A percentile compares a stretch with the other conserved stretches of the same genome.
These are phyloP conservation scores for Cyprinodon tularosa DNA, from an alignment of 2,113 vertebrate genomes.

Conservation along the genomic window DNA sequence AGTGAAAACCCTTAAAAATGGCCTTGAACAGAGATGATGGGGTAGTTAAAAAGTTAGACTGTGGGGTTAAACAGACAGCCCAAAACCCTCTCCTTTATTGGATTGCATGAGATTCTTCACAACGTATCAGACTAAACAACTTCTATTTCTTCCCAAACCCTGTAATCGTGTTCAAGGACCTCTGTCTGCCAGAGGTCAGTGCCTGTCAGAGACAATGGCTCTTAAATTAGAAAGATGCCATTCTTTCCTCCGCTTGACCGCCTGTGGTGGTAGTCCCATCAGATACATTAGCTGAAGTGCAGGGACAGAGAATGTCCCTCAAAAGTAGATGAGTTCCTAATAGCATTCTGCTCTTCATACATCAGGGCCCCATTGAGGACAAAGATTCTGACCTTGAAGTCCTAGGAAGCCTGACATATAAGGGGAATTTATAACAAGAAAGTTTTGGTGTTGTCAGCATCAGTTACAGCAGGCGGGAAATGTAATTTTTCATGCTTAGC, in stretches of 20 bases:
- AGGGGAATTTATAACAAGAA: slow-evolving; percentile 49
- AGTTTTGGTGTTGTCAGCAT: slow-evolving; percentile 47
- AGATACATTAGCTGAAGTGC: slow-evolving; percentile 57
- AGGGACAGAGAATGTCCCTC: slow-evolving; percentile 43
- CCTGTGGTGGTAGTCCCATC: slow-evolving; percentile 50
- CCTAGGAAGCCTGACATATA: slow-evolving; percentile 36
- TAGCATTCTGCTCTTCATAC: slow-evolving; percentile 49
- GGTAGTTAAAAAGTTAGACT: neutral
- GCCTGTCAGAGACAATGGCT: slow-evolving; percentile 66
- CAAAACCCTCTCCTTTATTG: slow-evolving; percentile 63
- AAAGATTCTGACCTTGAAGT: slow-evolving; percentile 62
- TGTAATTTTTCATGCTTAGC: slow-evolving; percentile 51
- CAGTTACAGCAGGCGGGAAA: slow-evolving; percentile 26
- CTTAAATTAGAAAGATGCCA: slow-evolving; percentile 68
- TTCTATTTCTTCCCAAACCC: slow-evolving; percentile 55
- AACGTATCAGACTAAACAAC: slow-evolving; percentile 63
- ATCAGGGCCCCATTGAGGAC: slow-evolving; percentile 28
- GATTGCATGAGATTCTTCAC: slow-evolving; percentile 47
- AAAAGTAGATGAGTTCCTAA: slow-evolving; percentile 41
- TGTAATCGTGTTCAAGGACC: slow-evolving; percentile 62
- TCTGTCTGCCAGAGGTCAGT: slow-evolving; percentile 65
- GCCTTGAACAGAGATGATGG: neutral
- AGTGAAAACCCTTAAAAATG: neutral
- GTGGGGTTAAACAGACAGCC: slow-evolving; percentile 52
- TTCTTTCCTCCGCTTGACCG: slow-evolving; percentile 49